Evolutionary conservation across 2,797 vertebrate genomes (phyloP).

Genomic region (Urophycis tenuis): DNA sequence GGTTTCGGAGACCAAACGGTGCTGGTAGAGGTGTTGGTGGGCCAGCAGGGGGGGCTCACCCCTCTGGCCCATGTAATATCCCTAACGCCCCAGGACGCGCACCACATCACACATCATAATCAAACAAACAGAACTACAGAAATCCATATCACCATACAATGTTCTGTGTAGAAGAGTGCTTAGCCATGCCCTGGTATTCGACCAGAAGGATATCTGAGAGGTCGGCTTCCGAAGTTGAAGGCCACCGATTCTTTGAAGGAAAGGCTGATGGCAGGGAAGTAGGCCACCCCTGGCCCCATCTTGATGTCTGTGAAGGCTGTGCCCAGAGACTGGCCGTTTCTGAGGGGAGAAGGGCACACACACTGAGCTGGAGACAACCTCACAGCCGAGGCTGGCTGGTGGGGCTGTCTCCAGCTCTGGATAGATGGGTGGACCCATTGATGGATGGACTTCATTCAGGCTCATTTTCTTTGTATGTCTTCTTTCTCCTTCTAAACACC

Average conservation of each 20-base stretch:
- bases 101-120: background rate
- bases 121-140: background rate
- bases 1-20: no score
- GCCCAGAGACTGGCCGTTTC: constrained; percentile 90
- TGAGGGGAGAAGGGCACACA: constrained; percentile 41
- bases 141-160: background rate
- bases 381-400: background rate
- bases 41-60: background rate
- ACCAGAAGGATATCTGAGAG: constrained; percentile 91
- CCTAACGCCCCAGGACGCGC: background rate
- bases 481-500: background rate
- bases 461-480: background rate
- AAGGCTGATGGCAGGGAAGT: constrained; percentile 96
- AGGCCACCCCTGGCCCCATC: constrained; percentile 84
- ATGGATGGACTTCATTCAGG: background rate
- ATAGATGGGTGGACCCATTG: background rate
- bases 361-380: background rate
- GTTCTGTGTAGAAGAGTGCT: background rate
- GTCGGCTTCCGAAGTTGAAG: constrained; percentile 97
- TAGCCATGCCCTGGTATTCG: no score
- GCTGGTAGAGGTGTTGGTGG: background rate
- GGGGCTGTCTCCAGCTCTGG: no score
- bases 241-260: constrained; percentile 98
- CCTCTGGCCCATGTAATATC: background rate
- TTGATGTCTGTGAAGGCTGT: constrained; percentile 88